A percentile compares a stretch with the other conserved stretches of the same genome.
phyloP scores from a whole-genome alignment of 2,113 vertebrate species.

The Malurus elegans region DNA sequence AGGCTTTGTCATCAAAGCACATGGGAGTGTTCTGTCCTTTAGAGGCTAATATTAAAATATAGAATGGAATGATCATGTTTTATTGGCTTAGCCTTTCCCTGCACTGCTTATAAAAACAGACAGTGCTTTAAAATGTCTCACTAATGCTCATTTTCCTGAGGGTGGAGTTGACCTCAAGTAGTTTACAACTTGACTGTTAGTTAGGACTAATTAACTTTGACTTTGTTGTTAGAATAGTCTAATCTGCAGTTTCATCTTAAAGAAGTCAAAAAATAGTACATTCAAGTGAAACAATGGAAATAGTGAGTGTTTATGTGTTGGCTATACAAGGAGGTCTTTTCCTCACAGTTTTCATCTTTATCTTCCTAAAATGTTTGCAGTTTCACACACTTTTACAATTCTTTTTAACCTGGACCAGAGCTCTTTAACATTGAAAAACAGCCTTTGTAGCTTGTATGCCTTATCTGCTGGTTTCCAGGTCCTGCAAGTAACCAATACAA shows the following conservation, averaged over 20 bases:
- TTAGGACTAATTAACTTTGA: conserved; percentile 79
- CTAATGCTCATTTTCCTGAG: conserved; percentile 77
- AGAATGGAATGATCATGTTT: conserved; percentile 76
- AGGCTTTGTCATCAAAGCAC: conserved; percentile 73
- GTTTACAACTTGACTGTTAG: conserved; percentile 77
- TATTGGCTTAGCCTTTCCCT: conserved; percentile 84
- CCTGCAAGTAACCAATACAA: background rate
- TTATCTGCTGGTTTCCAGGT: background rate
- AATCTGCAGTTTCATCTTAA: conserved; percentile 72
- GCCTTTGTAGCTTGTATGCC: background rate
- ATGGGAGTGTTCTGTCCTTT: conserved; percentile 71
- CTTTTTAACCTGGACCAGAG: background rate
- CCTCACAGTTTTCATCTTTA: background rate
- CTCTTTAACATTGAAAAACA: background rate
- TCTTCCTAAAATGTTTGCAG: background rate
- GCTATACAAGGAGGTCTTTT: conserved; percentile 5
- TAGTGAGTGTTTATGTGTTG: background rate
- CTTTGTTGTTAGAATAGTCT: conserved; percentile 73
- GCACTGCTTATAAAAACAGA: conserved; percentile 85
- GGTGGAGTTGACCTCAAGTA: conserved; percentile 73
- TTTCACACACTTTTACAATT: background rate
- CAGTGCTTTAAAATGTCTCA: conserved; percentile 78
- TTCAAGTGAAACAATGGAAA: conserved; percentile 26
- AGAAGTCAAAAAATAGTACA: conserved; percentile 48
- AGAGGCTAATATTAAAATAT: conserved; percentile 80